Evolutionary conservation across 1,140 invertebrate genomes (phyloP).

Genomic region (Heliconius hermathena): DNA sequence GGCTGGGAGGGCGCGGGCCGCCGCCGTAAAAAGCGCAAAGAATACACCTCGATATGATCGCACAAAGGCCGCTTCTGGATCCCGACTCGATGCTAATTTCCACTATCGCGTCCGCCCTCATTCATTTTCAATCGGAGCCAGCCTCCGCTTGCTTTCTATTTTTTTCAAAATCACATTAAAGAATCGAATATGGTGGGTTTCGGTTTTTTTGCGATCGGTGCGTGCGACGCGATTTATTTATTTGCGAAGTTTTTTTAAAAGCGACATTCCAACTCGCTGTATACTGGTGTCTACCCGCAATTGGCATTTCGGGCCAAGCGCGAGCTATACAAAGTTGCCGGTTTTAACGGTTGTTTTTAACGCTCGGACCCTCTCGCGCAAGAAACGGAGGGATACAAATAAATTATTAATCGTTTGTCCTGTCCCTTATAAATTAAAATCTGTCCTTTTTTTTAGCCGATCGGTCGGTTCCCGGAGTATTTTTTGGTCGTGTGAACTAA

Average conservation of each 20-base stretch:
- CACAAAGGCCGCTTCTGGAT: conserved; percentile 79
- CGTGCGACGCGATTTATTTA: conserved; percentile 81
- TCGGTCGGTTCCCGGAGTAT: conserved; percentile 55
- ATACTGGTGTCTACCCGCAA: conserved; percentile 80
- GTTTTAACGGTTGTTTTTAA: conserved; percentile 81
- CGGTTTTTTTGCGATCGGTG: conserved; percentile 62
- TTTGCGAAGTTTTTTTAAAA: conserved; percentile 77
- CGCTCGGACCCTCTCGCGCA: conserved; percentile 69
- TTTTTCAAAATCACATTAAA: conserved; percentile 80
- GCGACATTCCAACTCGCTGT: conserved; percentile 79
- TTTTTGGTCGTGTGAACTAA: conserved; percentile 73
- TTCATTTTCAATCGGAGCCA: conserved; percentile 81
- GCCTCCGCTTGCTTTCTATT: conserved; percentile 74
- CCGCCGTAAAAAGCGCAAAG: conserved; percentile 80
- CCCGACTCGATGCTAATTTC: conserved; percentile 81
- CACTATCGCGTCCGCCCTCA: conserved; percentile 81
- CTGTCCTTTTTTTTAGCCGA: conserved; percentile 72
- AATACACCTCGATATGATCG: conserved; percentile 82
- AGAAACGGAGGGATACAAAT: conserved; percentile 78
- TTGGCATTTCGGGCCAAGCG: conserved; percentile 80
- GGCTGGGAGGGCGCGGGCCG: conserved; percentile 51
- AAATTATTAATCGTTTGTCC: conserved; percentile 83
- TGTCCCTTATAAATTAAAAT: conserved; percentile 82
- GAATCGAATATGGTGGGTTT: conserved; percentile 77
- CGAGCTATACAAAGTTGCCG: conserved; percentile 77